Evolutionary conservation across 1,140 invertebrate species (phyloP).

Genomic region (Drosophila sulfurigaster): DNA sequence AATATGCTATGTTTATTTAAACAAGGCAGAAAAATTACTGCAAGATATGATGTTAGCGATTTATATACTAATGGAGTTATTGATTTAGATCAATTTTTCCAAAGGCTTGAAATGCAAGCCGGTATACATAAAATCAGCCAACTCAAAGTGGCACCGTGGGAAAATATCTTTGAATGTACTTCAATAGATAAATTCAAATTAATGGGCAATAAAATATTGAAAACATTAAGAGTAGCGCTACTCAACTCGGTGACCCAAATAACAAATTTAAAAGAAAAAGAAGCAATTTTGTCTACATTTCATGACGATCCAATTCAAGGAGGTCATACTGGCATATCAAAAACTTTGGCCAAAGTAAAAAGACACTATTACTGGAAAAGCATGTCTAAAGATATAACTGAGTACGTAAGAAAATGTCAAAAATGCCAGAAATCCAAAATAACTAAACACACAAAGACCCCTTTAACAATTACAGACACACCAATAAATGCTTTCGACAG

Average conservation of each 20-base stretch:
- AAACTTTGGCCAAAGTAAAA: conserved; percentile 31
- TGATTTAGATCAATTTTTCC: conserved; percentile 26
- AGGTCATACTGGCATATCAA: conserved; percentile 13
- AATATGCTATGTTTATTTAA: conserved; percentile 27
- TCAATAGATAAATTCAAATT: conserved; percentile 35
- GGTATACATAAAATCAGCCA: conserved; percentile 22
- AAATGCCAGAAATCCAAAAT: conserved; percentile 24
- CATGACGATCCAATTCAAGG: conserved; percentile 39
- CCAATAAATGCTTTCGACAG: conserved; percentile 30
- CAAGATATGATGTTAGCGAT: conserved; percentile 36
- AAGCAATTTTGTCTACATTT: conserved; percentile 35
- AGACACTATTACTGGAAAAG: conserved; percentile 40
- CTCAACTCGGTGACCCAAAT: conserved; percentile 30
- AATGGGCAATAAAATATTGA: conserved; percentile 37
- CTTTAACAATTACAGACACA: conserved; percentile 25
- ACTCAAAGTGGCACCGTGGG: conserved; percentile 32
- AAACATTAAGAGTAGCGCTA: conserved; percentile 44
- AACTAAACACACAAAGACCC: conserved; percentile 14
- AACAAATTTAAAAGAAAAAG: conserved; percentile 27
- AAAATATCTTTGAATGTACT: conserved; percentile 33
- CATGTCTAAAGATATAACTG: conserved; percentile 16
- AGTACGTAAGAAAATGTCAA: conserved; percentile 33
- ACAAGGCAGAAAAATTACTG: conserved; percentile 29
- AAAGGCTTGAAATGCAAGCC: conserved; percentile 25
- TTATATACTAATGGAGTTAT: conserved; percentile 32